Evolutionary conservation across 1,140 invertebrate species (phyloP).

Genomic region (Drosophila kepulauana): DNA sequence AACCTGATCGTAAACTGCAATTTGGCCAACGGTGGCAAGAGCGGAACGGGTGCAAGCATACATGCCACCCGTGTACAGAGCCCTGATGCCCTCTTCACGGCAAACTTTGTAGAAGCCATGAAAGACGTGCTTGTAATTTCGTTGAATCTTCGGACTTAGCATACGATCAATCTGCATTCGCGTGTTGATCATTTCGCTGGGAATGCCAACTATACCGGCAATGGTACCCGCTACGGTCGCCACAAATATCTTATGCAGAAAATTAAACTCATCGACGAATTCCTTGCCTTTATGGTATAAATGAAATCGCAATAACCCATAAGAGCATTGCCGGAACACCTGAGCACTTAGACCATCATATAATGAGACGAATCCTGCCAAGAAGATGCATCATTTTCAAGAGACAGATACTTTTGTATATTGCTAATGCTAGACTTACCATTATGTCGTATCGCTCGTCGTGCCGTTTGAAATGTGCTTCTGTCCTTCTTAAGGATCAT

Average conservation of each 20-base stretch:
- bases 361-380: slow-evolving; percentile 50
- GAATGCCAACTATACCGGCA: slow-evolving; percentile 47
- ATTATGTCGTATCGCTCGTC: slow-evolving; percentile 20
- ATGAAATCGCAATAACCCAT: slow-evolving; percentile 57
- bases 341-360: slow-evolving; percentile 62
- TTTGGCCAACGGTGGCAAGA: slow-evolving; percentile 48
- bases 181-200: slow-evolving; percentile 61
- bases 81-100: slow-evolving; percentile 36
- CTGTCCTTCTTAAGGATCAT: slow-evolving; percentile 32
- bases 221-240: slow-evolving; percentile 47
- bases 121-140: slow-evolving; percentile 56
- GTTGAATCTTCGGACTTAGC: neutral
- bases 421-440: slow-evolving; percentile 32
- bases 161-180: slow-evolving; percentile 62
- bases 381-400: neutral
- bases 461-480: neutral
- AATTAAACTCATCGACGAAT: slow-evolving; percentile 32
- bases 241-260: slow-evolving; percentile 32
- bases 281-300: slow-evolving; percentile 55
- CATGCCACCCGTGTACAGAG: slow-evolving; percentile 43
- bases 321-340: slow-evolving; percentile 56
- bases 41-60: slow-evolving; percentile 19
- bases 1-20: slow-evolving; percentile 66
- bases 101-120: slow-evolving; percentile 40
- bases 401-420: neutral